Evolutionary conservation across 1,140 invertebrate species (phyloP).

Genomic region (Coenobita brevimanus): DNA sequence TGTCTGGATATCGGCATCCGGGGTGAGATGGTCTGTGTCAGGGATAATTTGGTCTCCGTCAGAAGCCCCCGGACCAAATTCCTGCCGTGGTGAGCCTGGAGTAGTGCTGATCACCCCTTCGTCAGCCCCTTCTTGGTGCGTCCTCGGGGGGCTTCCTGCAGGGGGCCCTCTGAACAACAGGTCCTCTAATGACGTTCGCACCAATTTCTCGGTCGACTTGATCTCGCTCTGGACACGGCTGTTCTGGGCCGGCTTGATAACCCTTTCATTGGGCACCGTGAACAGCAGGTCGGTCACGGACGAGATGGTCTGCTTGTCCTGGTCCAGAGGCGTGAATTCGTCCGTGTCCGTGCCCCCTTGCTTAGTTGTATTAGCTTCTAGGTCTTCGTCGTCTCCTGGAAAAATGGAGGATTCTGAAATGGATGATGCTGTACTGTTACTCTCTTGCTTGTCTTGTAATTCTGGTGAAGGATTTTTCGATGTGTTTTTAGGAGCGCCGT

Average conservation of each 20-base stretch:
- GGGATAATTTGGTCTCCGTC: neutral
- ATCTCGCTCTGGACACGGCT: constrained; percentile 57
- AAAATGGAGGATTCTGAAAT: too few species aligned
- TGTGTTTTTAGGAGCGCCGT: too few species aligned
- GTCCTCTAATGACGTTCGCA: constrained; percentile 44
- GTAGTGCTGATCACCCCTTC: neutral
- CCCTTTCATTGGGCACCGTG: constrained; percentile 49
- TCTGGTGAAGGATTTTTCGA: too few species aligned
- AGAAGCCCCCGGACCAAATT: neutral
- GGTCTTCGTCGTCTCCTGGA: too few species aligned
- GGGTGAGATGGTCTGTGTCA: too few species aligned
- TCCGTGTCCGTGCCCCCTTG: neutral
- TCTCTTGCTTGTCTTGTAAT: too few species aligned
- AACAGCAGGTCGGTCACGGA: constrained; percentile 55
- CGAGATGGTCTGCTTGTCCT: constrained; percentile 50
- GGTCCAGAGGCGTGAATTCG: too few species aligned
- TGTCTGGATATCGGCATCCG: too few species aligned
- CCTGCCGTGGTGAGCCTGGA: too few species aligned
- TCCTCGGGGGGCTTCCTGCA: neutral
- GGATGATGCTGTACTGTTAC: neutral
- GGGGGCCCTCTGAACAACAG: constrained; percentile 46
- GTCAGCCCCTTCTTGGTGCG: neutral
- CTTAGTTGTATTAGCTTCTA: too few species aligned
- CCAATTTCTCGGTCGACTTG: constrained; percentile 53
- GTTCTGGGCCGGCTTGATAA: constrained; percentile 46